Evolutionary conservation across 2,113 vertebrate species (phyloP).

Genomic region (Tricholaema leucomelas): DNA sequence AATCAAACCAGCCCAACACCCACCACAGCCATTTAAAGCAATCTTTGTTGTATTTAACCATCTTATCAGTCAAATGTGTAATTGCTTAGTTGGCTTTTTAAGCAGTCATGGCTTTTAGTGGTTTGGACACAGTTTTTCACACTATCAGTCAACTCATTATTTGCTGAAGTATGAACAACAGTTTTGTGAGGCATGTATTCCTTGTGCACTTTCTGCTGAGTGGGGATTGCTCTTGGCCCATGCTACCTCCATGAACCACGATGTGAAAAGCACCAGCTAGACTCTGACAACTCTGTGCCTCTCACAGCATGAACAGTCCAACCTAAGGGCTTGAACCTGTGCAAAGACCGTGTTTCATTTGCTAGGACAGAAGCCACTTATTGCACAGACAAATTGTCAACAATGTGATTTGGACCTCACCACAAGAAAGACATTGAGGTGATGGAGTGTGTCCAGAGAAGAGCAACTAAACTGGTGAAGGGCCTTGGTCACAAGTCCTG

Average conservation of each 20-base stretch:
- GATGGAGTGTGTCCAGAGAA: too few relatives aligned
- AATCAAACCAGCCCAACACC: accelerated
- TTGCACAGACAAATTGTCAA: not conserved
- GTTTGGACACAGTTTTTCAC: not conserved
- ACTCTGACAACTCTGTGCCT: not conserved
- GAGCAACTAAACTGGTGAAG: too few relatives aligned
- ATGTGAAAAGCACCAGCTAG: not conserved
- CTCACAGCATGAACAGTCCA: not conserved
- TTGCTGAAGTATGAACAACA: not conserved
- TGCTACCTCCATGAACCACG: accelerated
- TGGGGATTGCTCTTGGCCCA: not conserved
- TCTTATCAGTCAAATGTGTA: not conserved
- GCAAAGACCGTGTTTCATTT: not conserved
- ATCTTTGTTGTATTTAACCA: not conserved
- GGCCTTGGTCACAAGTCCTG: too few relatives aligned
- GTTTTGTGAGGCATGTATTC: not conserved
- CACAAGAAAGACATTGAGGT: too few relatives aligned
- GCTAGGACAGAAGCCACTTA: not conserved
- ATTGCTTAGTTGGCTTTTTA: not conserved
- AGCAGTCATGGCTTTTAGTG: not conserved
- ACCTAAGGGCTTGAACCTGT: not conserved
- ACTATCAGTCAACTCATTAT: not conserved
- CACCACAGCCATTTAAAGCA: not conserved
- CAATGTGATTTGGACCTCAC: not conserved
- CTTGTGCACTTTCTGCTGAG: not conserved